phyloP scores from a whole-genome alignment of 2,888 invertebrate genomes.

The Pteria penguin region DNA sequence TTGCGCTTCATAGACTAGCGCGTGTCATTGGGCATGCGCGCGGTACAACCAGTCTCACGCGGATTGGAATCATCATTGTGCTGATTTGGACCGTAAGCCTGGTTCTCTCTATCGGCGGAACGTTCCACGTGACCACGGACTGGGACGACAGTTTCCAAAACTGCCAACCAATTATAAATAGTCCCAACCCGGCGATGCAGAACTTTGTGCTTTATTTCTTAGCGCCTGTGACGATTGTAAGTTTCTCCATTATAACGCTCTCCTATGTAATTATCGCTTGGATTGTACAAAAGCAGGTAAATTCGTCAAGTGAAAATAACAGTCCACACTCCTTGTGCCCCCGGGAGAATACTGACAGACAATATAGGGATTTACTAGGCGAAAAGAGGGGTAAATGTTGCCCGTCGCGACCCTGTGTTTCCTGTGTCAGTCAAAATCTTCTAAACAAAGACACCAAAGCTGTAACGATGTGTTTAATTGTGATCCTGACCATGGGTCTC shows the following conservation, averaged over 20 bases:
- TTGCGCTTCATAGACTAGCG: conserved; percentile 65
- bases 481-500: conserved; percentile 64
- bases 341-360: conserved; percentile 40
- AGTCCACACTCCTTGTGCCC: conserved; percentile 14
- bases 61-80: conserved; percentile 56
- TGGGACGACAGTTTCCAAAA: conserved; percentile 60
- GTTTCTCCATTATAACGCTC: conserved; percentile 58
- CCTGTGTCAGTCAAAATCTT: conserved; percentile 48
- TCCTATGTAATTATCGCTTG: conserved; percentile 65
- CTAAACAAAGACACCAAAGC: conserved; percentile 66
- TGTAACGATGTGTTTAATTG: conserved; percentile 68
- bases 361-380: conserved; percentile 33
- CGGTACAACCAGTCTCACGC: conserved; percentile 55
- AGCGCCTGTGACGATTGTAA: conserved; percentile 61
- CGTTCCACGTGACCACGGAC: conserved; percentile 61
- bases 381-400: conserved; percentile 32
- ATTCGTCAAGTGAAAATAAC: background rate
- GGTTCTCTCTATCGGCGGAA: conserved; percentile 62
- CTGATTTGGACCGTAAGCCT: conserved; percentile 64
- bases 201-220: conserved; percentile 70
- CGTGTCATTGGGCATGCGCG: conserved; percentile 60
- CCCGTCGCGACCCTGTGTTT: conserved; percentile 29
- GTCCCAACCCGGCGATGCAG: conserved; percentile 54
- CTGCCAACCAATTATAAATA: conserved; percentile 64
- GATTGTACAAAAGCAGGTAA: conserved; percentile 56